Evolutionary conservation across 2,888 invertebrate genomes (phyloP).

Genomic region (Willowsia nigromaculata): DNA sequence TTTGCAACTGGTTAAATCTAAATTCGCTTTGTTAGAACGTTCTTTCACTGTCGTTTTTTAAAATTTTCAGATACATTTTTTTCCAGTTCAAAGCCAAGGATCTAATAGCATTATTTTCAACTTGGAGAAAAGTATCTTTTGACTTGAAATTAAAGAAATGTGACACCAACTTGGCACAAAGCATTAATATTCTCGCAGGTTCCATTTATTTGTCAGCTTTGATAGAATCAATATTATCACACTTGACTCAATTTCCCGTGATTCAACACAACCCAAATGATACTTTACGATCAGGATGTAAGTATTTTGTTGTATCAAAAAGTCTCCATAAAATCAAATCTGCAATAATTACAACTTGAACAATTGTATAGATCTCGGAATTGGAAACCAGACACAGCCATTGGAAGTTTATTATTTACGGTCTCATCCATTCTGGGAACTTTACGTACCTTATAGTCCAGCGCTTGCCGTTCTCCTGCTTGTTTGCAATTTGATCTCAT

Average conservation of each 20-base stretch:
- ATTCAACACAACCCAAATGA: not conserved
- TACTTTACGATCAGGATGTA: too few relatives aligned
- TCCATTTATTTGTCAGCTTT: constrained; percentile 55
- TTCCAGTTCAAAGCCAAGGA: constrained; percentile 53
- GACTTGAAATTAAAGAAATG: constrained; percentile 51
- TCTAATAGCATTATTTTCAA: constrained; percentile 53
- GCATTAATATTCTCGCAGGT: not conserved
- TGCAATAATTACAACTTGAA: too few relatives aligned
- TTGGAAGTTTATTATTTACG: constrained; percentile 72
- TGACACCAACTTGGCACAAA: constrained; percentile 33
- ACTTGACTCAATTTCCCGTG: constrained; percentile 52
- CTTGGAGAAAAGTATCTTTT: constrained; percentile 58
- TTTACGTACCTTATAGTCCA: constrained; percentile 52
- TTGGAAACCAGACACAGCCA: not conserved
- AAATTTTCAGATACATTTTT: constrained; percentile 59
- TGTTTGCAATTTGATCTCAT: constrained; percentile 50
- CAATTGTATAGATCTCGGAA: not conserved
- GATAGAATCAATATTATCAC: constrained; percentile 25
- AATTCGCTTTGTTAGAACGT: too few relatives aligned
- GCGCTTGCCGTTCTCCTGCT: constrained; percentile 55
- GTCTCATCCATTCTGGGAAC: constrained; percentile 70
- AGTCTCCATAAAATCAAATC: too few relatives aligned
- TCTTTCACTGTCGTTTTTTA: not conserved
- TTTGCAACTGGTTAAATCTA: too few relatives aligned
- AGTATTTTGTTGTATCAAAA: too few relatives aligned